Percentiles rank a stretch among this genome's conserved stretches.
Evolutionary conservation across 2,888 invertebrate species (phyloP).

Genomic region (Dilophus febrilis): DNA sequence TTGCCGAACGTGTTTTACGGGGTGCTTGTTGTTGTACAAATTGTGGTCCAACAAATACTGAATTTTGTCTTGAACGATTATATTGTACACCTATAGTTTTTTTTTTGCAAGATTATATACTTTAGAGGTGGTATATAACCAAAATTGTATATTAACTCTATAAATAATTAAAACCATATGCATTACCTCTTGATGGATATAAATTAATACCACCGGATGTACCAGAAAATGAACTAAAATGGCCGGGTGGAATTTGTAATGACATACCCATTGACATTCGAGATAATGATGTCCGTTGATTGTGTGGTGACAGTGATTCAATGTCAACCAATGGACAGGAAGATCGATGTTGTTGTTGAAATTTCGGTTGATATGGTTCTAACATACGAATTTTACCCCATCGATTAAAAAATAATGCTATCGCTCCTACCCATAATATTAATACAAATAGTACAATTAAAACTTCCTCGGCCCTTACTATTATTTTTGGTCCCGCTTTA

Average conservation of each 20-base stretch:
- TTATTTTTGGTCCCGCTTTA: constrained; percentile 49
- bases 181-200: constrained; percentile 21
- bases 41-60: constrained; percentile 65
- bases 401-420: constrained; percentile 79
- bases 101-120: too few species aligned
- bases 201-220: constrained; percentile 18
- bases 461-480: constrained; percentile 71
- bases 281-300: constrained; percentile 30
- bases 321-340: constrained; percentile 51
- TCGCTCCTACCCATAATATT: constrained; percentile 76
- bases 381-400: constrained; percentile 91
- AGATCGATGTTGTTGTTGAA: constrained; percentile 67
- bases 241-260: constrained; percentile 27
- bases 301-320: constrained; percentile 13
- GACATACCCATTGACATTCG: constrained; percentile 30
- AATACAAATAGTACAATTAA: constrained; percentile 71
- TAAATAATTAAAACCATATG: too few species aligned
- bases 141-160: too few species aligned
- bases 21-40: constrained; percentile 52
- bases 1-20: constrained; percentile 63
- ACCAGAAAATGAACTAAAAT: constrained; percentile 23
- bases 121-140: too few species aligned
- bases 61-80: constrained; percentile 53
- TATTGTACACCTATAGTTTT: constrained; percentile 4
- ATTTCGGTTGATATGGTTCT: constrained; percentile 81